Evolutionary conservation across 2,113 vertebrate species (phyloP).

Genomic region (Takifugu bimaculatus): DNA sequence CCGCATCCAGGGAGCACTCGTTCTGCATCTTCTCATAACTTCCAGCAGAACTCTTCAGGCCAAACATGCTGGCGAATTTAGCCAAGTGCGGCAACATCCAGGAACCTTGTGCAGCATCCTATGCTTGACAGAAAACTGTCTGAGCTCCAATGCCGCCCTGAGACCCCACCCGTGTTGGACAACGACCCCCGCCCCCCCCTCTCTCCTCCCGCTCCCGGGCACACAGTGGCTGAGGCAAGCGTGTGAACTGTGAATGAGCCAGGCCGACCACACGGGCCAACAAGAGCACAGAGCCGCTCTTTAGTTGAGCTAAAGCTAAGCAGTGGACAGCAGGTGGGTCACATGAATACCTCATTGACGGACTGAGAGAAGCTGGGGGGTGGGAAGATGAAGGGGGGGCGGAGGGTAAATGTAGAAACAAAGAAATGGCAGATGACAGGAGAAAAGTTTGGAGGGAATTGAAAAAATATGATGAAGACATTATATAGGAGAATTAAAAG

Average conservation of each 20-base stretch:
- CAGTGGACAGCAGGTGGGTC: conserved; percentile 71
- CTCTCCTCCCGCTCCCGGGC: conserved; percentile 31
- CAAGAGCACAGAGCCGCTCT: conserved; percentile 61
- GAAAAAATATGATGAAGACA: conserved; percentile 21
- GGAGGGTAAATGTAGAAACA: conserved; percentile 19
- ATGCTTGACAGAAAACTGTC: conserved; percentile 41
- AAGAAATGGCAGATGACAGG: conserved; percentile 42
- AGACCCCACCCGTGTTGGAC: conserved; percentile 41
- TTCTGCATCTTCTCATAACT: conserved; percentile 76
- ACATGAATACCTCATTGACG: conserved; percentile 76
- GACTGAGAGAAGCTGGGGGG: conserved; percentile 55
- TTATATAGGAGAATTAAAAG: conserved; percentile 5
- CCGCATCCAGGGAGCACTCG: conserved; percentile 65
- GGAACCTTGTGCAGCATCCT: conserved; percentile 60
- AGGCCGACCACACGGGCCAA: conserved; percentile 46
- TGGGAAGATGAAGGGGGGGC: conserved; percentile 33
- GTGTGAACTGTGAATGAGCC: conserved; percentile 71
- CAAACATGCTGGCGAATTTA: conserved; percentile 77
- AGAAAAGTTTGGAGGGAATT: conserved; percentile 19
- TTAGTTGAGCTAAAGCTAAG: conserved; percentile 58
- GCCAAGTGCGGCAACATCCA: conserved; percentile 69
- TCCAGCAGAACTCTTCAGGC: conserved; percentile 71
- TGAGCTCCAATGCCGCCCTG: conserved; percentile 43
- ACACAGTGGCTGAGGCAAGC: conserved; percentile 55
- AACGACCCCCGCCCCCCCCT: conserved; percentile 6